Conservation (phyloP, 2,797 vertebrate genomes). For the Macropus fuliginosus region DNA sequence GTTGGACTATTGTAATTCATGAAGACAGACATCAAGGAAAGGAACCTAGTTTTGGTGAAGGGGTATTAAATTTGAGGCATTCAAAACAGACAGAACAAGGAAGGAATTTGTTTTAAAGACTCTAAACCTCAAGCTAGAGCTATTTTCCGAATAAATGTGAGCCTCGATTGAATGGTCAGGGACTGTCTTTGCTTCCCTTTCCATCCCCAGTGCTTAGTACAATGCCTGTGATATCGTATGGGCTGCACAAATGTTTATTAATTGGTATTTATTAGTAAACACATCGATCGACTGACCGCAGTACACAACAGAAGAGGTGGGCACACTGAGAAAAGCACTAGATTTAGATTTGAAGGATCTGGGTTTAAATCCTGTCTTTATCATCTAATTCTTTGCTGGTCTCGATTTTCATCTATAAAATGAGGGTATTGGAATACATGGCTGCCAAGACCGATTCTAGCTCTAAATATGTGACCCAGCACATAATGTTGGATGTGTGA, state of each 20-base stretch:
- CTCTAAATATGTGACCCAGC: background rate
- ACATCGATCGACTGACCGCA: background rate
- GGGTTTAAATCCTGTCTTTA: background rate
- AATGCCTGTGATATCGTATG: background rate
- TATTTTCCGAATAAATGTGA: background rate
- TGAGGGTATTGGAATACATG: background rate
- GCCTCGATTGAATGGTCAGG: background rate
- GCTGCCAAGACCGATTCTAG: background rate
- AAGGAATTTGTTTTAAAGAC: background rate
- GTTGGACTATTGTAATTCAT: background rate
- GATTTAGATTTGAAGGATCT: background rate
- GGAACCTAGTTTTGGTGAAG: background rate
- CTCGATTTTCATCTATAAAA: background rate
- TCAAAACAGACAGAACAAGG: background rate
- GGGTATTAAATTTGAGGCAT: background rate
- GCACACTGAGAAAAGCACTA: background rate
- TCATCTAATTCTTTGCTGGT: background rate
- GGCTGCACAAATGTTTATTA: background rate
- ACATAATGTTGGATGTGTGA: background rate
- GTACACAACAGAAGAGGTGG: background rate
- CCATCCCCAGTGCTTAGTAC: background rate
- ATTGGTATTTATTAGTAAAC: background rate
- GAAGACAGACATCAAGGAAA: background rate
- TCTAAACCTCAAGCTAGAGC: background rate
- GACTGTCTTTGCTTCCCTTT: background rate